These are phyloP conservation scores for Dascillus cervinus DNA, from an alignment of 2,888 invertebrate species.

Conservation along the genomic window DNA sequence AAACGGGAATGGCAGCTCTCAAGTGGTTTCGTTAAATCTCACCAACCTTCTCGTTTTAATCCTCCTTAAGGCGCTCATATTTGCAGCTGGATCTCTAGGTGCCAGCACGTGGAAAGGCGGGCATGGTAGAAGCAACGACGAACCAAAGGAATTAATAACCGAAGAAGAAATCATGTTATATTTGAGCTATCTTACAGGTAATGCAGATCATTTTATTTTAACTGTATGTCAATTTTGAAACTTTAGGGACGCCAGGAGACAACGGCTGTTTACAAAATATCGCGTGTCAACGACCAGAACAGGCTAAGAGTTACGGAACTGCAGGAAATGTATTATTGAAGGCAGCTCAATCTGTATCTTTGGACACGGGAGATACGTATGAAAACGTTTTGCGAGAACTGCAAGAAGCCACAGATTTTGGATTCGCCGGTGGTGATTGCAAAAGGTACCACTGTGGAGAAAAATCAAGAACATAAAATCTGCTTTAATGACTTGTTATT, in stretches of 20 bases:
- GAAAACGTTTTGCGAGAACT: constrained; percentile 35
- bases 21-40: constrained; percentile 70
- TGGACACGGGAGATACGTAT: constrained; percentile 49
- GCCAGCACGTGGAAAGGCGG: constrained; percentile 56
- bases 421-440: constrained; percentile 33
- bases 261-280: constrained; percentile 68
- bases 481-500: too few relatives aligned
- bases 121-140: constrained; percentile 54
- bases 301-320: constrained; percentile 65
- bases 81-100: constrained; percentile 72
- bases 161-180: constrained; percentile 67
- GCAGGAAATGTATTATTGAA: constrained; percentile 72
- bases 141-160: constrained; percentile 44
- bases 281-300: constrained; percentile 66
- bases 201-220: too few relatives aligned
- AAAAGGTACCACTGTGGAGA: constrained; percentile 27
- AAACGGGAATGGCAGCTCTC: constrained; percentile 29
- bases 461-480: too few relatives aligned
- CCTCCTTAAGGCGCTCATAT: constrained; percentile 72
- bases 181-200: constrained; percentile 57
- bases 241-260: constrained; percentile 51
- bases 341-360: constrained; percentile 54
- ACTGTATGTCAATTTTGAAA: too few relatives aligned
- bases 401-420: constrained; percentile 32
- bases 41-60: constrained; percentile 74